Evolutionary conservation across 2,888 invertebrate species (phyloP), one percentile per base, ranked within the genome.

Genomic region (Metallyticus violacea): DNA sequence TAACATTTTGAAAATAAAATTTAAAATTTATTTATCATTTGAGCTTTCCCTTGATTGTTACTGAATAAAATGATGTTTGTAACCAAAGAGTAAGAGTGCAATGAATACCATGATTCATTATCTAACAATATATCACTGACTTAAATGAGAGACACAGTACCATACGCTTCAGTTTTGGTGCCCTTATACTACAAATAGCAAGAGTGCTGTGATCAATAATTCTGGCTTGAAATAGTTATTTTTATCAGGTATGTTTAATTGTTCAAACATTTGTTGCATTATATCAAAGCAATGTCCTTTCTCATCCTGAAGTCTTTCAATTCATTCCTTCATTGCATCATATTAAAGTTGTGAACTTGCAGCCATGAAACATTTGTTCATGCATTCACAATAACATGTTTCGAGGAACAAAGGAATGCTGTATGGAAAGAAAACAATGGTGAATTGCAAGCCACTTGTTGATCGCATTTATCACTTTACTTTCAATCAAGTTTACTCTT

Each of bases 321-420:
- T 80, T 85, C 85, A 85, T 80, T 81, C 80, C 85, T 80, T 81
- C 85, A 85, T 28, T 80, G 81, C 85, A 81, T 85, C 79, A 30
- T 27, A 76, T 80, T 28, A 85, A 76, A 77, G 62, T 40, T 85
- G 85, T 85, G 85, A 85, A 80, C 79, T 85, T 85, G 85, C 85
- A 85, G 81, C 85, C 85, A 85, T 80, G 79, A 85, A 85, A 77
- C 78, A 26, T 79, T 85, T 76, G 78, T 85, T 85, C 79, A 85
- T 79, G 28, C 77, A 81, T 62, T 85, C 81, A 85, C 76, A 29
- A 40, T 85, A 85, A 9, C 27, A 62, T 76, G 25, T 81, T 27
- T 85, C 25, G 79, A n/a, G n/a, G n/a, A 81, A 79, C 81, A 85
- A 62, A 40, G 62, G 79, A 85, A 85, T 79, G 29, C 81, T 81